Conservation (phyloP, 2,888 invertebrate genomes). For the Orthosia gothica region DNA sequence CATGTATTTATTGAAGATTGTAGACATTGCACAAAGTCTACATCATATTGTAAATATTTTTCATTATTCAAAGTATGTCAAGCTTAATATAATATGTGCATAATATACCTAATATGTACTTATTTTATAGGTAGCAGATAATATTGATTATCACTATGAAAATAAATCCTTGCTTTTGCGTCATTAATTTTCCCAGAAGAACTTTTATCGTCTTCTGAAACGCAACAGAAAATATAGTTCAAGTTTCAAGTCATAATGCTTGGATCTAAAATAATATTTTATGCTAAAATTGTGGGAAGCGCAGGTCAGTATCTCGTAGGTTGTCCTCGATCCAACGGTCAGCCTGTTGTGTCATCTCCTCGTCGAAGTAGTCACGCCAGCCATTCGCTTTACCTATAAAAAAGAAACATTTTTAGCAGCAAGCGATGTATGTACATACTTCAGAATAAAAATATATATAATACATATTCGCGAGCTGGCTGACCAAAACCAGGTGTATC, state of each 20-base stretch:
- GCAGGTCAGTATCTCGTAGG: slow-evolving; percentile 84
- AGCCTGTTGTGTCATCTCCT: slow-evolving; percentile 91
- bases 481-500: too few relatives aligned
- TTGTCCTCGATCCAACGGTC: slow-evolving; percentile 93
- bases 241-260: background rate
- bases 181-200: background rate
- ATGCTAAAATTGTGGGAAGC: slow-evolving; percentile 82
- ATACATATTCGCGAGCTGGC: too few relatives aligned
- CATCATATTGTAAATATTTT: slow-evolving; percentile 21
- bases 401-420: background rate
- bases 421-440: background rate
- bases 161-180: background rate
- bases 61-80: background rate
- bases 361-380: slow-evolving; percentile 82
- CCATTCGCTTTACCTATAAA: slow-evolving; percentile 46
- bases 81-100: background rate
- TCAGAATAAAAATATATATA: too few relatives aligned
- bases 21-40: background rate
- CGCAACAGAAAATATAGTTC: background rate
- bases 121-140: background rate
- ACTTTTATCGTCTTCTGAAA: background rate
- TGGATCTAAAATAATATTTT: background rate
- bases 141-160: slow-evolving; percentile 4
- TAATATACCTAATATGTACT: background rate
- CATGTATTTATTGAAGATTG: slow-evolving; percentile 2